phyloP scores from a whole-genome alignment of 1,140 invertebrate species.

The Meloidogyne exigua region DNA sequence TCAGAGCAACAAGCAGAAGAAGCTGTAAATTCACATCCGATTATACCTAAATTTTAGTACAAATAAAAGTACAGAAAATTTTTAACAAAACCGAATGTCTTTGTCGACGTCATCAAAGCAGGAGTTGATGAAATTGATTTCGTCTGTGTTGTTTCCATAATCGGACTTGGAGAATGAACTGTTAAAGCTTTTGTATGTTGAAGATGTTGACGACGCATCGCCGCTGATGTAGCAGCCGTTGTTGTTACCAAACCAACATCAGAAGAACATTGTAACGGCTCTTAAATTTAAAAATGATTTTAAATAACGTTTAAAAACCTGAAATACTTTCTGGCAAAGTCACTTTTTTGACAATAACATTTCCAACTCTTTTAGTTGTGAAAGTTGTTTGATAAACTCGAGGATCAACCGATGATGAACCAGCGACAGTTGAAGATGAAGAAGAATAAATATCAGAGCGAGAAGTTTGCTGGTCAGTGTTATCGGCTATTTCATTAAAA shows the following conservation, averaged over 20 bases:
- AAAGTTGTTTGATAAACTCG: constrained; percentile 57
- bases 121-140: constrained; percentile 1
- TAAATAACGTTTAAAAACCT: neutral
- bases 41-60: neutral
- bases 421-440: constrained; percentile 24
- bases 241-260: neutral
- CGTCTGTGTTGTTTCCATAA: neutral
- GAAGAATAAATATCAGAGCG: constrained; percentile 46
- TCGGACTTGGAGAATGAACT: neutral
- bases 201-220: constrained; percentile 14
- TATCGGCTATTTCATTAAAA: constrained; percentile 65
- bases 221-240: neutral
- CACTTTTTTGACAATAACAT: constrained; percentile 57
- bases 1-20: constrained; percentile 14
- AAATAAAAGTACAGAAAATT: neutral
- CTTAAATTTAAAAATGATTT: neutral
- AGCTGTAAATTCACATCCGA: neutral
- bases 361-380: constrained; percentile 56
- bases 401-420: constrained; percentile 31
- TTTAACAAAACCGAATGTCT: constrained; percentile 29
- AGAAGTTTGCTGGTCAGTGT: constrained; percentile 59
- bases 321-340: constrained; percentile 25
- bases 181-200: constrained; percentile 19
- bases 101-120: neutral
- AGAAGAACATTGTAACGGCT: neutral